These are phyloP conservation scores for Philypnodon macrostomus DNA, from an alignment of 2,797 vertebrate species.

Conservation along the genomic window DNA sequence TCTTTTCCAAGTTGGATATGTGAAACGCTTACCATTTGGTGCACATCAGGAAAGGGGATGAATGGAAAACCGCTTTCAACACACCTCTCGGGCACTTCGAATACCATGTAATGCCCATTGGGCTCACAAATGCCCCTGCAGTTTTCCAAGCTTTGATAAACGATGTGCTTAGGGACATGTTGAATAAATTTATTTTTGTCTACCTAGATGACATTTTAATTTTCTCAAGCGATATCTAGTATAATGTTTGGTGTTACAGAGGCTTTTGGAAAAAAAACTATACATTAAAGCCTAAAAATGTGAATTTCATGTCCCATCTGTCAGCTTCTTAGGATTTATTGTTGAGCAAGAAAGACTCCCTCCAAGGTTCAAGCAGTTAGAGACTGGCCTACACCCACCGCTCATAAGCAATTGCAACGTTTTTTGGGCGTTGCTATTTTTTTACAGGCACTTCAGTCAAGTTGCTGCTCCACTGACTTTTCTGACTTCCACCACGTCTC, in stretches of 20 bases:
- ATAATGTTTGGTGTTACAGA: background rate
- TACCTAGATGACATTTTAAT: background rate
- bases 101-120: slow-evolving; percentile 1
- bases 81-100: background rate
- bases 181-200: background rate
- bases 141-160: background rate
- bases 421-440: background rate
- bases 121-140: background rate
- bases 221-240: background rate
- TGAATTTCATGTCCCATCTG: background rate
- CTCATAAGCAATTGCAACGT: background rate
- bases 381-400: background rate
- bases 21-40: background rate
- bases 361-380: background rate
- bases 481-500: background rate
- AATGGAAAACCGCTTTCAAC: background rate
- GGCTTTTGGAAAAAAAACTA: background rate
- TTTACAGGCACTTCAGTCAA: background rate
- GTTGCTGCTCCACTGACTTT: background rate
- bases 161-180: background rate
- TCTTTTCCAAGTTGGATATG: background rate
- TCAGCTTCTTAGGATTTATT: background rate
- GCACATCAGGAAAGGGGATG: background rate
- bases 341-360: fast-evolving
- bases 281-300: background rate